A percentile compares a stretch with the other conserved stretches of the same genome.
Conservation (phyloP, 2,797 vertebrate species). For the Myotis vivesi region DNA sequence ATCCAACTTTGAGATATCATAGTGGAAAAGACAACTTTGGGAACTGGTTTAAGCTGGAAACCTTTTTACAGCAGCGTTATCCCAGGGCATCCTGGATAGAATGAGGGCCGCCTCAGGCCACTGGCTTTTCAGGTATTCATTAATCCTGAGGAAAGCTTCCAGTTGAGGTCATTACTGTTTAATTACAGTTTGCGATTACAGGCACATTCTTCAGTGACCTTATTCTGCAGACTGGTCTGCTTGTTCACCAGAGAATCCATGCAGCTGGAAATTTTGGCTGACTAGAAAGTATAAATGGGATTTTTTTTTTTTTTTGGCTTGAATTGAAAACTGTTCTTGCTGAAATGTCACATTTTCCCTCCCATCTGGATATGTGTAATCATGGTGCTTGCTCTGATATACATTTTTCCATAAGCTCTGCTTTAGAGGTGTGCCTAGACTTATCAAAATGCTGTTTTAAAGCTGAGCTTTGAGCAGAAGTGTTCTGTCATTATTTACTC, state of each 20-base stretch:
- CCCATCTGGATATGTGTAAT: slow-evolving; percentile 69
- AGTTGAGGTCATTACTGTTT: slow-evolving; percentile 67
- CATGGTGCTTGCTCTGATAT: neutral
- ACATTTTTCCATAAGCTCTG: slow-evolving; percentile 25
- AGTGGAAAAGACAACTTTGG: slow-evolving; percentile 10
- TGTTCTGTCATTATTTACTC: slow-evolving; percentile 38
- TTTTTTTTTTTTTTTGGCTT: slow-evolving; percentile 37
- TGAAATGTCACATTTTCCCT: slow-evolving; percentile 75
- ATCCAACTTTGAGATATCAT: neutral
- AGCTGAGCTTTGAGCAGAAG: neutral
- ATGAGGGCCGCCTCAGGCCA: slow-evolving; percentile 34
- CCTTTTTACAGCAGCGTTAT: slow-evolving; percentile 16
- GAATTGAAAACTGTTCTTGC: slow-evolving; percentile 64
- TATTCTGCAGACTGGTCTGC: slow-evolving; percentile 47
- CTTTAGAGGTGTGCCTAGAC: slow-evolving; percentile 36
- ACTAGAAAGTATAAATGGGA: slow-evolving; percentile 70
- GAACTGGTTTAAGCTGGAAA: slow-evolving; percentile 36
- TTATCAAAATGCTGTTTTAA: slow-evolving; percentile 47
- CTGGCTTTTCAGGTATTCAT: slow-evolving; percentile 59
- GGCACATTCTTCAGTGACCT: slow-evolving; percentile 63
- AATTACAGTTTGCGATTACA: slow-evolving; percentile 66
- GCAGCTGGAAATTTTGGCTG: slow-evolving; percentile 69
- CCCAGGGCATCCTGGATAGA: neutral
- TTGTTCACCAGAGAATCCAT: slow-evolving; percentile 63
- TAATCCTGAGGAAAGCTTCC: slow-evolving; percentile 69